Conservation (phyloP, 2,888 invertebrate species). For the Ichneumoninae sp. region DNA sequence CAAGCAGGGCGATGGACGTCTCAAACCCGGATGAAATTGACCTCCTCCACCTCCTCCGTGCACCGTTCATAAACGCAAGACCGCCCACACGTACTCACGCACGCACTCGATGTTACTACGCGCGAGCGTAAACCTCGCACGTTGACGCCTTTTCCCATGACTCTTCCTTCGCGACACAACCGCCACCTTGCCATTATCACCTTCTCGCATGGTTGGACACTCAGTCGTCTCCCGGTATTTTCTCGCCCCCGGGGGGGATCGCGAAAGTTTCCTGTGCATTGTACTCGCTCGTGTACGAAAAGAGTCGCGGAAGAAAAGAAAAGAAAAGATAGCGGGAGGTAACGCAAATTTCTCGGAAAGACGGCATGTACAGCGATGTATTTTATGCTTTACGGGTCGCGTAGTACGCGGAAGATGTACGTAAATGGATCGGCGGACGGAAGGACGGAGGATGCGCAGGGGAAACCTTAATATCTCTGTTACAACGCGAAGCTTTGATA, state of each 20-base stretch:
- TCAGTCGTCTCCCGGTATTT: slow-evolving; percentile 39
- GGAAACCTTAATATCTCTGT: not conserved
- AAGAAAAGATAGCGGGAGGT: not conserved
- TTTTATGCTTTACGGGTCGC: slow-evolving; percentile 20
- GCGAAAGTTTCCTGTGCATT: slow-evolving; percentile 39
- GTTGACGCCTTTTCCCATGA: slow-evolving; percentile 64
- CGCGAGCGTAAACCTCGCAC: slow-evolving; percentile 53
- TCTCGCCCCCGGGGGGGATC: not conserved
- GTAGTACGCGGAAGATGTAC: not conserved
- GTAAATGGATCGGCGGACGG: not conserved
- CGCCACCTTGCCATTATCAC: slow-evolving; percentile 53
- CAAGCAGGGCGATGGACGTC: slow-evolving; percentile 12
- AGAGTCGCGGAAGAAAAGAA: not conserved
- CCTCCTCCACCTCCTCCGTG: slow-evolving; percentile 8
- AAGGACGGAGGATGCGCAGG: not conserved
- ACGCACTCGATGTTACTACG: slow-evolving; percentile 8
- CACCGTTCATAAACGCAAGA: not conserved
- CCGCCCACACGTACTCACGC: not conserved
- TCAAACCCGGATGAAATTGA: slow-evolving; percentile 31
- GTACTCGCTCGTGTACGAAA: slow-evolving; percentile 11
- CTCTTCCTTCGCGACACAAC: slow-evolving; percentile 48
- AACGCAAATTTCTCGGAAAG: not conserved
- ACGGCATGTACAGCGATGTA: not conserved
- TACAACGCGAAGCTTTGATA: too few relatives aligned
- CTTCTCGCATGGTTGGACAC: slow-evolving; percentile 60